Evolutionary conservation across 2,888 invertebrate species (phyloP).

Genomic region (Napeogenes inachia): DNA sequence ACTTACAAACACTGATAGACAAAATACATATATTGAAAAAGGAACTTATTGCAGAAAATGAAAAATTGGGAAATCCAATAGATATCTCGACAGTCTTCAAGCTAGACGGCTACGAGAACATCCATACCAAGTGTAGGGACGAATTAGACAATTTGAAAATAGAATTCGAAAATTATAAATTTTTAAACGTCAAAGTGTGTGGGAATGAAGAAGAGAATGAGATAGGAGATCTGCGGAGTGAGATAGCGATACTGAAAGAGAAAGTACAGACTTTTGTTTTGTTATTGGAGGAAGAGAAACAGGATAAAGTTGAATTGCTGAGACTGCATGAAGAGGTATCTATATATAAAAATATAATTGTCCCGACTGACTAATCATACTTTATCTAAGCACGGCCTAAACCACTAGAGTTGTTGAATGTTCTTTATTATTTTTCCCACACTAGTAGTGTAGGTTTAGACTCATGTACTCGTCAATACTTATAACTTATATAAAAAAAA

Average conservation of each 20-base stretch:
- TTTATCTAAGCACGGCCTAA: too few relatives aligned
- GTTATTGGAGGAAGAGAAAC: slow-evolving; percentile 80
- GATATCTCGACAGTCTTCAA: slow-evolving; percentile 77
- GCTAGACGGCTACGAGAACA: slow-evolving; percentile 56
- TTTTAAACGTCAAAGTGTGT: slow-evolving; percentile 34
- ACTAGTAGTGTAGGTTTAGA: too few relatives aligned
- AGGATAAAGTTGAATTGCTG: slow-evolving; percentile 78
- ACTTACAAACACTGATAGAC: slow-evolving; percentile 78
- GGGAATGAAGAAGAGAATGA: slow-evolving; percentile 51
- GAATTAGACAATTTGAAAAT: slow-evolving; percentile 79
- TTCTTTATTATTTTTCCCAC: too few relatives aligned
- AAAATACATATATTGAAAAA: slow-evolving; percentile 81
- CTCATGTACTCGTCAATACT: too few relatives aligned
- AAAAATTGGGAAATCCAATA: slow-evolving; percentile 77
- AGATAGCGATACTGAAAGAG: slow-evolving; percentile 82
- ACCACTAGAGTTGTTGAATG: too few relatives aligned
- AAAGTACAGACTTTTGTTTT: slow-evolving; percentile 79
- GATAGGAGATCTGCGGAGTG: slow-evolving; percentile 72
- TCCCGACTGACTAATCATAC: too few relatives aligned
- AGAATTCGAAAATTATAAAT: slow-evolving; percentile 80
- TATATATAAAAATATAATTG: too few relatives aligned
- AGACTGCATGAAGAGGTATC: slow-evolving; percentile 76
- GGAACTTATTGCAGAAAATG: slow-evolving; percentile 78
- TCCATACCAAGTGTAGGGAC: slow-evolving; percentile 79
- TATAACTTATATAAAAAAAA: too few relatives aligned